phyloP scores from a whole-genome alignment of 2,113 vertebrate species.

The Neofelis nebulosa region DNA sequence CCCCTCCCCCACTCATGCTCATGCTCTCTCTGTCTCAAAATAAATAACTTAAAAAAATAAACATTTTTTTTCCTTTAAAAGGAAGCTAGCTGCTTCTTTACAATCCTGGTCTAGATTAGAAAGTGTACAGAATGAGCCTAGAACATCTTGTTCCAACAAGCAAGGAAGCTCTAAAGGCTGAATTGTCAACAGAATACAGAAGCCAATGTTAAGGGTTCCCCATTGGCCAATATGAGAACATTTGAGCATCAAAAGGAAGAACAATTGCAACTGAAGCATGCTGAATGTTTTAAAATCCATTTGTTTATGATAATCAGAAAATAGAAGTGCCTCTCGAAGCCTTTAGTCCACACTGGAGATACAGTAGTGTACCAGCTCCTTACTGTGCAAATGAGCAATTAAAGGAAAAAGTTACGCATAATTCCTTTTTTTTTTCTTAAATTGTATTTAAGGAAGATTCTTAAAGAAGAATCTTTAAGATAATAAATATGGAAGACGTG shows the following conservation, averaged over 20 bases:
- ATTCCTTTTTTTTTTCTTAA: neutral
- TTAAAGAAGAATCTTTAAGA: neutral
- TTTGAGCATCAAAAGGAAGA: neutral
- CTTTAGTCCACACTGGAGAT: neutral
- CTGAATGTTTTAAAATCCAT: constrained; percentile 22
- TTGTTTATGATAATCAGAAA: neutral
- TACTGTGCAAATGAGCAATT: neutral
- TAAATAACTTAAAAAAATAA: too few relatives aligned
- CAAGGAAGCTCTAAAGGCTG: neutral
- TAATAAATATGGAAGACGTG: neutral
- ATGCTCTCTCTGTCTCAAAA: too few relatives aligned
- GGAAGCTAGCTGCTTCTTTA: neutral
- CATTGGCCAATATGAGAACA: neutral
- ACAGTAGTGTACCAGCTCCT: neutral
- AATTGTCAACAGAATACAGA: neutral
- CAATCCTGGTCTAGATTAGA: neutral
- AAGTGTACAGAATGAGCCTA: neutral
- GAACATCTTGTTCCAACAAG: neutral
- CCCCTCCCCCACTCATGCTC: too few relatives aligned
- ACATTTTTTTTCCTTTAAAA: neutral
- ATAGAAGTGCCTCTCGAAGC: neutral
- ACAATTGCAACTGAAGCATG: neutral
- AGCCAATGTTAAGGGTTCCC: neutral
- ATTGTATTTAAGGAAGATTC: neutral
- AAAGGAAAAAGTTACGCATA: neutral